Base-by-base conservation (phyloP, 1,140 invertebrate genomes). In the Globodera ellingtonae region DNA sequence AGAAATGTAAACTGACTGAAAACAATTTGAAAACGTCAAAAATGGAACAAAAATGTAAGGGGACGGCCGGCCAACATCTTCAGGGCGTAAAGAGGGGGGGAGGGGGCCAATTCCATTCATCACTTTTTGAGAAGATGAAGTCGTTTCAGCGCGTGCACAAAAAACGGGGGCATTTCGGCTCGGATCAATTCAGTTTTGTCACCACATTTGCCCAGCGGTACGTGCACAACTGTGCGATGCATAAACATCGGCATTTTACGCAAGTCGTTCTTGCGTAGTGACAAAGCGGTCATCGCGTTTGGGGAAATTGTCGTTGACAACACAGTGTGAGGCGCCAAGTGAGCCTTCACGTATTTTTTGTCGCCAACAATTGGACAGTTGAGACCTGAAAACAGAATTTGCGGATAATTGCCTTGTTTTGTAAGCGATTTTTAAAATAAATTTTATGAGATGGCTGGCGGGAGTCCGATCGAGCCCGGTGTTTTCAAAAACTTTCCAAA, bases 201-300 rank as follows among this genome's bases (percentile, higher is more conserved):
- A n/a, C 78, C 48, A 15, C 44, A 21, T 4, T 47, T 59, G 18
- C 44, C 59, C 59, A 47, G 46, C 18, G 79, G 79, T 15, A 80
- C 18, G 69, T 80, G 79, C n/a, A 82, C 66, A 21, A 82, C 76
- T 0, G 35, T 59, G 10, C 62, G 35, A 44, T 80, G 79, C 52
- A 80, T 82, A 46, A 80, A 80, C 77, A 80, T 80, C 13, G 79
- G 79, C 44, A 80, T 47, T 50, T 80, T 56, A n/a, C 79, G 79
- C 15, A 78, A 6, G 59, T 79, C 44, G 48, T 75, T 75, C 15
- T 79, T 79, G 70, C 78, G 50, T 21, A 79, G 48, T 35, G 21
- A n/a, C 48, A 79, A 48, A 13, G 66, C 69, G 7, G 48, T 10
- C 78, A 79, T 78, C 15, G 78, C 78, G 18, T 15, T 6, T 13